Evolutionary conservation across 2,113 vertebrate genomes (phyloP).

Genomic region (Gymnobelideus leadbeateri): DNA sequence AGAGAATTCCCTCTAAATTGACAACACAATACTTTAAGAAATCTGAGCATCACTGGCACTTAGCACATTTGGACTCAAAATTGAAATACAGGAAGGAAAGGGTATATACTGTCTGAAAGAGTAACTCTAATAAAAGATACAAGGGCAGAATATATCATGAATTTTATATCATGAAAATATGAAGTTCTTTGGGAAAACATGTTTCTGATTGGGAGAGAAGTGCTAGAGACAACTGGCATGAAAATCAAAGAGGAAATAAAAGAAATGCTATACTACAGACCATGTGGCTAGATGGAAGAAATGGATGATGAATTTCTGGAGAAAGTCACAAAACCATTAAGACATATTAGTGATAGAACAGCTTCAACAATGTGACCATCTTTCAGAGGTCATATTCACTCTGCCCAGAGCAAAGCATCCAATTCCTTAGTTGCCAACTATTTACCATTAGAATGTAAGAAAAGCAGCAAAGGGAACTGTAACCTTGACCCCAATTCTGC

Average conservation of each 20-base stretch:
- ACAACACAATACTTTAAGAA: accelerated
- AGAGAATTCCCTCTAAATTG: no score
- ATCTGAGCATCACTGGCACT: not conserved
- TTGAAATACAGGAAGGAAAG: not conserved
- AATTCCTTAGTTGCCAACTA: not conserved
- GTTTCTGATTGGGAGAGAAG: not conserved
- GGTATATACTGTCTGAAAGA: not conserved
- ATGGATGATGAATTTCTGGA: not conserved
- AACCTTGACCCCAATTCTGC: not conserved
- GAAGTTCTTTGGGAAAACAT: not conserved
- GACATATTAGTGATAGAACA: not conserved
- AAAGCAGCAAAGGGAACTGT: not conserved
- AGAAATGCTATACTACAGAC: not conserved
- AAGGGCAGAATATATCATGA: not conserved
- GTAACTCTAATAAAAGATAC: not conserved
- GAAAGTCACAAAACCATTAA: not conserved
- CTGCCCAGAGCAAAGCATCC: not conserved
- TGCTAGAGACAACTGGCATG: not conserved
- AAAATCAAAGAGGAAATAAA: not conserved
- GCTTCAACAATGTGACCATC: not conserved
- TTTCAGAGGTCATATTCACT: not conserved
- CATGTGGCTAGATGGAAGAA: not conserved
- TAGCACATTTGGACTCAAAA: not conserved
- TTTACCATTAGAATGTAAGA: not conserved
- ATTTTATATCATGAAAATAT: not conserved